phyloP scores from a whole-genome alignment of 2,888 invertebrate species.

The Drosophila nigritarsus region DNA sequence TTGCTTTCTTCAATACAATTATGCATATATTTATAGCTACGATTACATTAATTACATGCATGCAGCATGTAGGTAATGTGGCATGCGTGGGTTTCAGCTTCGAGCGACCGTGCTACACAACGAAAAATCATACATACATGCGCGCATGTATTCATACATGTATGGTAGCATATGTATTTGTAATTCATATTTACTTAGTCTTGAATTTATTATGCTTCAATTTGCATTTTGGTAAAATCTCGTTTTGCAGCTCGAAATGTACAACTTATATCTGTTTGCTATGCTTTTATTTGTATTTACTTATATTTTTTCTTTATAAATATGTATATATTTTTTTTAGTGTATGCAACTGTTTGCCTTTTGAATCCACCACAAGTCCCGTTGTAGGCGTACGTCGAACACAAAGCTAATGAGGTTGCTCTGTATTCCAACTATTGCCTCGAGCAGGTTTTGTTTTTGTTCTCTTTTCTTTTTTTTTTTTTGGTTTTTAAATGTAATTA shows the following conservation, averaged over 20 bases:
- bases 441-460: constrained; percentile 15
- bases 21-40: constrained; percentile 61
- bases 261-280: constrained; percentile 67
- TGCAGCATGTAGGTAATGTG: constrained; percentile 30
- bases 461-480: not conserved
- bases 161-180: constrained; percentile 24
- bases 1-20: constrained; percentile 37
- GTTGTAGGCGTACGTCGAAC: constrained; percentile 20
- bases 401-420: constrained; percentile 35
- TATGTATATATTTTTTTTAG: constrained; percentile 14
- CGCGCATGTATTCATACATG: constrained; percentile 10
- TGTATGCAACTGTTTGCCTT: constrained; percentile 39
- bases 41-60: constrained; percentile 56
- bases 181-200: constrained; percentile 70
- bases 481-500: constrained; percentile 29
- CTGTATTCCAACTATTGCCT: constrained; percentile 21
- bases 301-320: constrained; percentile 17
- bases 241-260: constrained; percentile 59
- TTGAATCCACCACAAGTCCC: constrained; percentile 23
- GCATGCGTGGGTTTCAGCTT: constrained; percentile 30
- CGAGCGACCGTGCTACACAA: constrained; percentile 31
- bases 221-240: constrained; percentile 66
- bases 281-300: constrained; percentile 34
- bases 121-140: constrained; percentile 22
- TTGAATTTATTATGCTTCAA: constrained; percentile 65